Evolutionary conservation across 2,797 vertebrate genomes (phyloP), one percentile per base, ranked within the genome.

Genomic region (Tympanoctomys barrerae): DNA sequence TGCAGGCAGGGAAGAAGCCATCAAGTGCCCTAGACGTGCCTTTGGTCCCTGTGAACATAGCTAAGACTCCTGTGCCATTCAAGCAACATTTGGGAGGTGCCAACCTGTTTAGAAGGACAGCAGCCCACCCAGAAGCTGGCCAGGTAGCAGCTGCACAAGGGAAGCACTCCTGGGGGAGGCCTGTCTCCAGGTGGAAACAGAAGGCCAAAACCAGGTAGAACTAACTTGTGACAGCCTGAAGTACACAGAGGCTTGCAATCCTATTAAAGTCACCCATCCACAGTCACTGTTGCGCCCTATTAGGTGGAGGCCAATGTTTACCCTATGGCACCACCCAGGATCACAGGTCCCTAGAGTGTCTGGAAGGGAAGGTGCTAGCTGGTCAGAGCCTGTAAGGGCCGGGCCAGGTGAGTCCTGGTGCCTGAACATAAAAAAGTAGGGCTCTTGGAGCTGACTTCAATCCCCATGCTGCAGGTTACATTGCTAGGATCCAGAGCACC

Each of bases 121-220:
- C 71, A 24, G 79, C 42, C 42, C 1, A 24, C 11, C 4, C 7
- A 52, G 22, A 0, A 2, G 33, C 10, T 11, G 39, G 39, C 28
- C 52, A 31, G 36, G 42, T 14, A 5, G 21, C 33, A 91, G 18
- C 31, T 9, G 0, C 31, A 31, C 18, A 42, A 66, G 57, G 13
- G 33, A 14, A 52, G 68, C 79, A n/a, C 10, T 10, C 19, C 61
- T 22, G 21, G 26, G 81, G 36, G 16, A 4, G 14, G 52, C n/a
- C 19, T 19, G 42, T 24, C 0, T 19, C 42, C 42, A 54, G 0
- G 13, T 1, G 1, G 42, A 22, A 42, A 22, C 36, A 71, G 22
- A 42, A 71, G 42, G 5, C 7, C 49, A 88, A 36, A 46, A 7
- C 18, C 49, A 90, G 61, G 49, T 3, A 36, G 19, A 61, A 59